Percentiles rank a stretch among this genome's conserved stretches.
Conservation (phyloP, 2,113 vertebrate genomes). For the Crocuta crocuta region DNA sequence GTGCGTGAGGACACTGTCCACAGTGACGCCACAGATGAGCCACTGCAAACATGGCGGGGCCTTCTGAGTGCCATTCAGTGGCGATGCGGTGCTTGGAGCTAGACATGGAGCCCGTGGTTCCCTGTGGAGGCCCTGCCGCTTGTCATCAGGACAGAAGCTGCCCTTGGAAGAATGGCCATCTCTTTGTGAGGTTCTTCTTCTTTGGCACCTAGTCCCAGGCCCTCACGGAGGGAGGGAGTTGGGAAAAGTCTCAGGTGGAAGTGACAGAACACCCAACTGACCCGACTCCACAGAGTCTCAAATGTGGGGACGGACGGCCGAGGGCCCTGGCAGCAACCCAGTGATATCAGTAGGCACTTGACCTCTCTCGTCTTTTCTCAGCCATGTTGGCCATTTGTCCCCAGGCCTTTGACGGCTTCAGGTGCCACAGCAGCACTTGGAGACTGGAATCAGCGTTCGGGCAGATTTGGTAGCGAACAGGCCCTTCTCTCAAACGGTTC, state of each 20-base stretch:
- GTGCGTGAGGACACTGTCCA: neutral
- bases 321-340: neutral
- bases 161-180: neutral
- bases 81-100: neutral
- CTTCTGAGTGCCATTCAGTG: neutral
- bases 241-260: neutral
- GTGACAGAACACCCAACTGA: neutral
- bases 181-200: neutral
- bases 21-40: neutral
- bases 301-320: neutral
- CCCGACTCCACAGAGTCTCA: neutral
- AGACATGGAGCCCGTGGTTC: neutral
- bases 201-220: neutral
- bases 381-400: neutral
- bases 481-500: neutral
- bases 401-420: neutral
- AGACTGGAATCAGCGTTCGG: neutral
- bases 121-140: neutral
- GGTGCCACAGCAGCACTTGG: neutral
- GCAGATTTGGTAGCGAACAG: neutral
- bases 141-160: neutral
- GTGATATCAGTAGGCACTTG: neutral
- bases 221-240: neutral
- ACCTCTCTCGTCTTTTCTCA: neutral
- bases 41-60: neutral